Evolutionary conservation across 2,888 invertebrate genomes (phyloP).

Genomic region (Athrips mouffetella): DNA sequence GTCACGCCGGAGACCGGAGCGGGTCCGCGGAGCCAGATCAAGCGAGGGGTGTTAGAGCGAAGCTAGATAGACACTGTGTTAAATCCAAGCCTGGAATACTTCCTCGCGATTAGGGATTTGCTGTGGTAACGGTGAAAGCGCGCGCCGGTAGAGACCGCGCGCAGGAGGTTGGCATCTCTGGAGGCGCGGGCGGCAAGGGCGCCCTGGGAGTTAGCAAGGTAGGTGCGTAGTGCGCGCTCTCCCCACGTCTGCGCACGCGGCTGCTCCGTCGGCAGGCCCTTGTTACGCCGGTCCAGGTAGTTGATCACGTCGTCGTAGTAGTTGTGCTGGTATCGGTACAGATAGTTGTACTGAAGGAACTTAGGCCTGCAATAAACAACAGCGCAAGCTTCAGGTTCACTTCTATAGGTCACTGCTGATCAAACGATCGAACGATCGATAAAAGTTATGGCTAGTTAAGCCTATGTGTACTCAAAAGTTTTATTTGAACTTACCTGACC

Average conservation of each 20-base stretch:
- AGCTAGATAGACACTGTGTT: constrained; percentile 73
- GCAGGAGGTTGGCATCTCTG: constrained; percentile 76
- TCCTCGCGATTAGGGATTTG: constrained; percentile 85
- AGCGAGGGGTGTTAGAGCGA: constrained; percentile 68
- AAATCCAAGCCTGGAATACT: constrained; percentile 80
- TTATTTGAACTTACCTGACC: constrained; percentile 80
- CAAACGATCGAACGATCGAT: neutral
- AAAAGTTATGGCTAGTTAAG: neutral
- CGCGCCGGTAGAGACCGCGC: constrained; percentile 81
- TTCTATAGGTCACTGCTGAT: neutral
- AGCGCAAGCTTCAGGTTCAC: neutral
- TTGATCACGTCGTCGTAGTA: constrained; percentile 92
- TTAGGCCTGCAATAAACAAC: constrained; percentile 79
- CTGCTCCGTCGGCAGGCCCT: constrained; percentile 82
- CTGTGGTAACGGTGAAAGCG: constrained; percentile 86
- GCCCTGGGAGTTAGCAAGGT: constrained; percentile 82
- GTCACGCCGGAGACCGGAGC: constrained; percentile 57
- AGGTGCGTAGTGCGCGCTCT: constrained; percentile 87
- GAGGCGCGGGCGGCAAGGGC: constrained; percentile 80
- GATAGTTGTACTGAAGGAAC: constrained; percentile 88
- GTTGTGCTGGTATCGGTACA: constrained; percentile 90
- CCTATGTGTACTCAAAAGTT: neutral
- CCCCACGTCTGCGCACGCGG: constrained; percentile 92
- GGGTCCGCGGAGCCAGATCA: constrained; percentile 63
- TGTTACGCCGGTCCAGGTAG: constrained; percentile 86